Conservation (phyloP, 2,113 vertebrate species). For the Myotis davidii region DNA sequence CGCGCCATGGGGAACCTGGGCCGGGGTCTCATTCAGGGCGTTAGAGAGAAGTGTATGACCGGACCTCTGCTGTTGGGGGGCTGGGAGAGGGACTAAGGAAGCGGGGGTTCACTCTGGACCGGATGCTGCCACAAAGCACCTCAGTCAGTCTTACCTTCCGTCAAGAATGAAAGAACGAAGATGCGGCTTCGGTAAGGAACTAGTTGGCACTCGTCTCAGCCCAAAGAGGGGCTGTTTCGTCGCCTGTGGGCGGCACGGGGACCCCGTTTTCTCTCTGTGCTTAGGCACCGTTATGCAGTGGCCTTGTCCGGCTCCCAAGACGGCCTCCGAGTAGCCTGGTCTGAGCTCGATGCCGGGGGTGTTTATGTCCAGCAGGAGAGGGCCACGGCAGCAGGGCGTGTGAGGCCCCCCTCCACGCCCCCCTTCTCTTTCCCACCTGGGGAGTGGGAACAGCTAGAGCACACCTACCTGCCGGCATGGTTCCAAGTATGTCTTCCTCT, state of each 20-base stretch:
- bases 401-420: rapidly evolving
- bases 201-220: background rate
- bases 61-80: background rate
- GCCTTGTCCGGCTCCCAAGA: background rate
- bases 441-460: rapidly evolving
- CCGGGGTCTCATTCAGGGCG: rapidly evolving
- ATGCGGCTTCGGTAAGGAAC: rapidly evolving
- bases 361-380: too few relatives aligned
- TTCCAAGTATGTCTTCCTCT: rapidly evolving
- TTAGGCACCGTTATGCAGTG: background rate
- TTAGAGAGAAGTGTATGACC: background rate
- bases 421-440: too few relatives aligned
- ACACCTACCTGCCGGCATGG: background rate
- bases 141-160: rapidly evolving
- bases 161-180: background rate
- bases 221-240: background rate
- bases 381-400: rapidly evolving
- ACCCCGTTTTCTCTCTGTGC: background rate
- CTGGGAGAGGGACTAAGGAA: background rate
- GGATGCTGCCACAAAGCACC: background rate
- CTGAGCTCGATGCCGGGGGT: background rate
- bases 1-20: rapidly evolving
- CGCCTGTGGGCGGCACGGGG: rapidly evolving
- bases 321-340: background rate
- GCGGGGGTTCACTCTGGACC: background rate